Base-by-base conservation (phyloP, 2,797 vertebrate genomes). In the Schizothorax lantsangensis region DNA sequence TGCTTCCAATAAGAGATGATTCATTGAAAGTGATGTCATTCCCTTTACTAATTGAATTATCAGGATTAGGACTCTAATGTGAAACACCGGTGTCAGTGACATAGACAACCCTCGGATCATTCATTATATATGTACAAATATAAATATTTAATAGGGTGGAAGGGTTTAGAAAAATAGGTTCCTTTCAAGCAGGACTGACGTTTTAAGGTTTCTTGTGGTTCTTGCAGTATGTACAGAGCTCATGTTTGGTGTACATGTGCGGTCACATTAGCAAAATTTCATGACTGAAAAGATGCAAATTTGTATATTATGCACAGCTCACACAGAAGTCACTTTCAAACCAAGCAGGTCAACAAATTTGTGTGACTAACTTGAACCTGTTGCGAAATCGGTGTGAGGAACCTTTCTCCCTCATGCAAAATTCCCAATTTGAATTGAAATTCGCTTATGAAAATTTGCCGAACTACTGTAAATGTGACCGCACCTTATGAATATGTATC, bases 121-220 rank as follows among this genome's bases (percentile, higher is more conserved):
- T 90, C 62, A 89, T 89, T 87, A 89, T 88, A 81, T 87, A 89
- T 87, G 84, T 89, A 90, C 88, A 91, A 90, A 91, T 90, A 90
- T 90, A 91, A 89, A 91, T 88, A 91, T 90, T 90, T 90, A 91
- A 90, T 90, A 72, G 81, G 77, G 81, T 83, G 81, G 80, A 84
- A 88, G 75, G 81, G 88, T 87, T 90, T 90, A 88, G 84, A 91
- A 90, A 91, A 91, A 91, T 90, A 89, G 14, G 49, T 52, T 81
- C 79, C 74, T 88, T 89, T 85, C 77, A 86, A 47, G 84, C 49
- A 82, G 54, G 75, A 64, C 45, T 79, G 26, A 77, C 43, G 62
- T 81, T 79, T 79, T 49, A 86, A 59, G 84, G 30, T 54, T 84
- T 69, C 47, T 85, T 33, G 15, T 83, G 71, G 57, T 79, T 75